A percentile compares a stretch with the other conserved stretches of the same genome.
These are phyloP conservation scores for Spisula subtruncata DNA, from an alignment of 2,888 invertebrate species.

Conservation along the genomic window DNA sequence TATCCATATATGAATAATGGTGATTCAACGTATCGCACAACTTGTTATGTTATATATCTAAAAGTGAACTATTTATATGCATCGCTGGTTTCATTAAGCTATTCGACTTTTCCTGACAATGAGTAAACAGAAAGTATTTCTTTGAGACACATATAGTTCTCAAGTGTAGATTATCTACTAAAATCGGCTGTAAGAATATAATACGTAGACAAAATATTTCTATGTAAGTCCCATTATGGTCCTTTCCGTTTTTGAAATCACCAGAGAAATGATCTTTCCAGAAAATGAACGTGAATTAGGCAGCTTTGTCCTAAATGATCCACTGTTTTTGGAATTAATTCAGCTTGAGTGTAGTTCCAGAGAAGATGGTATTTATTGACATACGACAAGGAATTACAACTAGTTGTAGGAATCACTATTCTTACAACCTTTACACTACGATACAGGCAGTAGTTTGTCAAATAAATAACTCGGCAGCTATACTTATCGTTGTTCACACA, in stretches of 20 bases:
- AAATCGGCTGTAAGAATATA: neutral
- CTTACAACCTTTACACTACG: neutral
- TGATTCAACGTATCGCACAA: no score
- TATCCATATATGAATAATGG: no score
- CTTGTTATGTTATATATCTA: no score
- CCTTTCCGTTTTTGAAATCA: neutral
- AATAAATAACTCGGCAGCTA: neutral
- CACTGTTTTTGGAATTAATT: conserved; percentile 2
- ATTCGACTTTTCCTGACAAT: no score
- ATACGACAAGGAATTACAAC: neutral
- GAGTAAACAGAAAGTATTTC: neutral
- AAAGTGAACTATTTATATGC: no score
- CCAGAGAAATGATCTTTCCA: neutral
- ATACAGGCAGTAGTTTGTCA: neutral
- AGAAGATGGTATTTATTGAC: neutral
- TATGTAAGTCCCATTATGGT: neutral
- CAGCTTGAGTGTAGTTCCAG: neutral
- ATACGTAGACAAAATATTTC: neutral
- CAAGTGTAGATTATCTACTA: neutral
- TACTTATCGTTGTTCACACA: neutral
- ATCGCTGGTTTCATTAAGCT: no score
- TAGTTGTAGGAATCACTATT: neutral
- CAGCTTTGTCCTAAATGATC: neutral
- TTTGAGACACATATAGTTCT: neutral
- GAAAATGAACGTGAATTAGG: neutral